These are phyloP conservation scores for Neria commutata DNA, from an alignment of 2,888 invertebrate genomes.

Conservation along the genomic window DNA sequence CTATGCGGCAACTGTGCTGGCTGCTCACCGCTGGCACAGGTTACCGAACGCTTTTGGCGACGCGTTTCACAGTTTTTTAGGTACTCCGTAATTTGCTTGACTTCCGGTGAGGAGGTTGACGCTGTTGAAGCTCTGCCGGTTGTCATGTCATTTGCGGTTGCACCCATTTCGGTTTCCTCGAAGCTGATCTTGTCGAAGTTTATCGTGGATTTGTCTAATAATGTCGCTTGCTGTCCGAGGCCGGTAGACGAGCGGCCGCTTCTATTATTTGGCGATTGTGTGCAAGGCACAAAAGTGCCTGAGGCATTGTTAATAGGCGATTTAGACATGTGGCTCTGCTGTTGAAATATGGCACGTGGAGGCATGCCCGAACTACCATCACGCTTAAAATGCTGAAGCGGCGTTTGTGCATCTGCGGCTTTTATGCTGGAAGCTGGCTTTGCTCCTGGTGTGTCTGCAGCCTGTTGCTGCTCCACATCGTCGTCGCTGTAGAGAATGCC, in stretches of 20 bases:
- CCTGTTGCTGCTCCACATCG: slow-evolving; percentile 10
- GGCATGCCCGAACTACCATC: slow-evolving; percentile 6
- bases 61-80: slow-evolving; percentile 51
- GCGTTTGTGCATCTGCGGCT: slow-evolving; percentile 18
- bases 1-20: slow-evolving; percentile 18
- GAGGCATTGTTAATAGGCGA: slow-evolving; percentile 6
- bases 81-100: slow-evolving; percentile 57
- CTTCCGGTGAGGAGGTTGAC: slow-evolving; percentile 42
- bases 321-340: background rate
- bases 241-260: slow-evolving; percentile 13
- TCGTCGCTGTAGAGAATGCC: slow-evolving; percentile 46
- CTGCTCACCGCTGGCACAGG: slow-evolving; percentile 1
- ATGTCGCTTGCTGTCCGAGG: slow-evolving; percentile 32
- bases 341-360: slow-evolving; percentile 31
- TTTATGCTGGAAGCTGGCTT: slow-evolving; percentile 15
- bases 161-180: slow-evolving; percentile 41
- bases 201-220: slow-evolving; percentile 43
- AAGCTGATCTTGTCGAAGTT: slow-evolving; percentile 58
- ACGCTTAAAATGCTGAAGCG: slow-evolving; percentile 14
- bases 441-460: slow-evolving; percentile 21
- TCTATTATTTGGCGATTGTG: slow-evolving; percentile 40
- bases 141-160: background rate
- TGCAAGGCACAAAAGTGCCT: slow-evolving; percentile 39
- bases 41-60: slow-evolving; percentile 43
- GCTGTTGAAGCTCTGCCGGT: slow-evolving; percentile 1